These are phyloP conservation scores for Noctua comes DNA, from an alignment of 2,888 invertebrate species.

Conservation along the genomic window DNA sequence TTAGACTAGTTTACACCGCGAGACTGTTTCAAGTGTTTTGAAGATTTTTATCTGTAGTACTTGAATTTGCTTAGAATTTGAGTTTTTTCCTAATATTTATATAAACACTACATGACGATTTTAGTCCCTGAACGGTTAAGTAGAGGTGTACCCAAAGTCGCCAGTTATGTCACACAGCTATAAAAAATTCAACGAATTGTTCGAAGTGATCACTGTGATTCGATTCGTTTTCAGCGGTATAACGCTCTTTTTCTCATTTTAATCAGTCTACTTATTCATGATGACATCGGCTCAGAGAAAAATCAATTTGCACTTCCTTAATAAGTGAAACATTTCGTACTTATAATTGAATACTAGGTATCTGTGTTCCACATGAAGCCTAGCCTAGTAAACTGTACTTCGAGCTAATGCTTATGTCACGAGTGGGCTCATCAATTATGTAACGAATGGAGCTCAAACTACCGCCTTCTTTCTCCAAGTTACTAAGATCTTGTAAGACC, in stretches of 20 bases:
- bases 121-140: background rate
- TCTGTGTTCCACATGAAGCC: background rate
- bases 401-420: background rate
- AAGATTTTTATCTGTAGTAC: background rate
- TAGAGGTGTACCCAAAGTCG: background rate
- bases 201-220: background rate
- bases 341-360: background rate
- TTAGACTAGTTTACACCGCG: constrained; percentile 47
- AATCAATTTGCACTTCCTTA: no score
- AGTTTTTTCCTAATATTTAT: background rate
- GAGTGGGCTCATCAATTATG: background rate
- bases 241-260: background rate
- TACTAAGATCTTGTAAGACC: background rate
- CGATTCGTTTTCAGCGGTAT: background rate
- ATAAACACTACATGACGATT: background rate
- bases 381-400: background rate
- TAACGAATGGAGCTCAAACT: background rate
- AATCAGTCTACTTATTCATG: background rate
- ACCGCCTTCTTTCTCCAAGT: background rate
- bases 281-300: no score
- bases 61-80: background rate
- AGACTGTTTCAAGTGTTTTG: constrained; percentile 30
- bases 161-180: background rate
- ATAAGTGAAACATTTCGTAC: background rate
- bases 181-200: background rate